phyloP scores from a whole-genome alignment of 2,797 vertebrate species.

The Aeoliscus strigatus region DNA sequence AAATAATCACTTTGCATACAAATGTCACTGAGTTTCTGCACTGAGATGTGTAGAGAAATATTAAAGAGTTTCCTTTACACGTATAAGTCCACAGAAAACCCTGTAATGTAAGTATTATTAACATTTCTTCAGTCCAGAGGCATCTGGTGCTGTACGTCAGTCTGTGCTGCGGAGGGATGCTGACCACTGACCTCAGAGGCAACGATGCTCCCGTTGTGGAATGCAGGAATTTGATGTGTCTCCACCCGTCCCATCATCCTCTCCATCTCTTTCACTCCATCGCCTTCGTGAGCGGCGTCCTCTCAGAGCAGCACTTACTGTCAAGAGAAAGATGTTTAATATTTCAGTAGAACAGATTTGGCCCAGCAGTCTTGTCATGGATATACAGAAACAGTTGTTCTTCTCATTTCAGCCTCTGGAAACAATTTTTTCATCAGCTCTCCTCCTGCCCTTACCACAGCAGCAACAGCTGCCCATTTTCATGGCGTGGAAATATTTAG shows the following conservation, averaged over 20 bases:
- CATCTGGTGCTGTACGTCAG: too few species aligned
- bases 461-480: background rate
- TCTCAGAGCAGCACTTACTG: conserved; percentile 29
- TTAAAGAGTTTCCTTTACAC: too few species aligned
- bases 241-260: conserved; percentile 21
- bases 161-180: conserved; percentile 26
- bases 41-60: too few species aligned
- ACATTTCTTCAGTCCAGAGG: too few species aligned
- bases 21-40: too few species aligned
- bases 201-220: conserved; percentile 11
- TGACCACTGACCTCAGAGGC: conserved; percentile 10
- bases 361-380: conserved; percentile 45
- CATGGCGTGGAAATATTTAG: conserved; percentile 6
- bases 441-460: too few species aligned
- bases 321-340: conserved; percentile 38
- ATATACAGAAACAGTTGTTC: conserved; percentile 29
- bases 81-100: too few species aligned
- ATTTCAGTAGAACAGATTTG: conserved; percentile 51
- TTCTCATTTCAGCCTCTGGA: too few species aligned
- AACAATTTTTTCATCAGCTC: too few species aligned
- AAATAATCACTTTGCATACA: too few species aligned
- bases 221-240: conserved; percentile 40
- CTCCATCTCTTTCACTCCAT: conserved; percentile 17
- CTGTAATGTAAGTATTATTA: too few species aligned
- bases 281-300: background rate